phyloP scores from a whole-genome alignment of 2,888 invertebrate genomes.

The Aelia acuminata region DNA sequence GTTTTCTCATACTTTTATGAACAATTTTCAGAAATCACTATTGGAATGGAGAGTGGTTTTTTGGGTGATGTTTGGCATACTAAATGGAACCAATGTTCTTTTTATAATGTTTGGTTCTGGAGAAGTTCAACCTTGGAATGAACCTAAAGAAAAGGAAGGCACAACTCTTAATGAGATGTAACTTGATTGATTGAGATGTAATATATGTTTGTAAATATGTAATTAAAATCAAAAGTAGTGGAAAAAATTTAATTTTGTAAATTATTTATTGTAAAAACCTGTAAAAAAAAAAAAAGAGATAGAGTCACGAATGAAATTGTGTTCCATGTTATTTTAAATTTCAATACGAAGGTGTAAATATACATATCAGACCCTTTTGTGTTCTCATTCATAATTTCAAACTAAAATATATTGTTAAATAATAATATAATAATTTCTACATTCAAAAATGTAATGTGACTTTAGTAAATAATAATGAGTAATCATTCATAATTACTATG shows the following conservation, averaged over 20 bases:
- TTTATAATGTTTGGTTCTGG: constrained; percentile 82
- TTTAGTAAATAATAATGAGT: no score
- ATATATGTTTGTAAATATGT: constrained; percentile 20
- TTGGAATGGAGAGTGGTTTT: constrained; percentile 84
- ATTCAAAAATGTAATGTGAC: no score
- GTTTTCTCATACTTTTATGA: not conserved
- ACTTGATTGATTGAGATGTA: not conserved
- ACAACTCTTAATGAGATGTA: not conserved
- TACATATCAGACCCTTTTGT: no score
- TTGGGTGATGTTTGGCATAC: constrained; percentile 82
- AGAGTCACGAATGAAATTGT: no score
- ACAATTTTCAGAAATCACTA: constrained; percentile 68
- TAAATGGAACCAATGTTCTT: constrained; percentile 77
- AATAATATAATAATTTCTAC: no score
- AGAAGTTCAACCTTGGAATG: constrained; percentile 84
- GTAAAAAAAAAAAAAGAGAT: not conserved
- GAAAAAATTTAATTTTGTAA: not conserved
- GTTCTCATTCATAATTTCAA: no score
- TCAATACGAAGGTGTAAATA: no score
- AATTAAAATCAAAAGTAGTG: constrained; percentile 10
- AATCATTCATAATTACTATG: no score
- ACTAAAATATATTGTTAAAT: no score
- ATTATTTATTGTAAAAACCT: not conserved
- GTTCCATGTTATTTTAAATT: no score
- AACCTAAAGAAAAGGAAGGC: constrained; percentile 68